These are phyloP conservation scores for Epinotia demarniana DNA, from an alignment of 2,888 invertebrate genomes.

Conservation along the genomic window DNA sequence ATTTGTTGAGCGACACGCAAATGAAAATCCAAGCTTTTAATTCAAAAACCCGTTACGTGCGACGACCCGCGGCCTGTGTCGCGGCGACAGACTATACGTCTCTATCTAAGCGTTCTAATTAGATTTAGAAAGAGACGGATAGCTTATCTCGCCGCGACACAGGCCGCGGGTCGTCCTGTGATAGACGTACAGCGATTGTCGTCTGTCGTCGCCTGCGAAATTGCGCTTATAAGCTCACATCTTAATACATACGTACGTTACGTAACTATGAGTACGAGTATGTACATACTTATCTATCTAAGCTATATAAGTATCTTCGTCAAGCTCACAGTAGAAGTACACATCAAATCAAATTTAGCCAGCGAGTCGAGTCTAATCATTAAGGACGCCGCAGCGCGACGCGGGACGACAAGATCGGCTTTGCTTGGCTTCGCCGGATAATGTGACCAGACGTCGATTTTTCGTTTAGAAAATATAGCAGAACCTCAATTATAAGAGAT, in stretches of 20 bases:
- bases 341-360: background rate
- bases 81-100: too few relatives aligned
- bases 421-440: background rate
- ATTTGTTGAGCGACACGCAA: too few relatives aligned
- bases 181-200: background rate
- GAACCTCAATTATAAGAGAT: background rate
- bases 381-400: too few relatives aligned
- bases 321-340: background rate
- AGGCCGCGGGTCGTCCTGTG: too few relatives aligned
- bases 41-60: background rate
- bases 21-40: background rate
- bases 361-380: too few relatives aligned
- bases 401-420: too few relatives aligned
- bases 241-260: background rate
- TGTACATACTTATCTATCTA: background rate
- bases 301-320: background rate
- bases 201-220: background rate
- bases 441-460: background rate
- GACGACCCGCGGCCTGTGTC: too few relatives aligned
- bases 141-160: too few relatives aligned
- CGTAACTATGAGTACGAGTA: slow-evolving; percentile 4
- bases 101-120: too few relatives aligned
- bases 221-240: background rate
- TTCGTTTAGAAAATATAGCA: background rate
- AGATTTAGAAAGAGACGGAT: too few relatives aligned